Evolutionary conservation across 1,140 invertebrate species (phyloP).

Genomic region (Lepidurus apus): DNA sequence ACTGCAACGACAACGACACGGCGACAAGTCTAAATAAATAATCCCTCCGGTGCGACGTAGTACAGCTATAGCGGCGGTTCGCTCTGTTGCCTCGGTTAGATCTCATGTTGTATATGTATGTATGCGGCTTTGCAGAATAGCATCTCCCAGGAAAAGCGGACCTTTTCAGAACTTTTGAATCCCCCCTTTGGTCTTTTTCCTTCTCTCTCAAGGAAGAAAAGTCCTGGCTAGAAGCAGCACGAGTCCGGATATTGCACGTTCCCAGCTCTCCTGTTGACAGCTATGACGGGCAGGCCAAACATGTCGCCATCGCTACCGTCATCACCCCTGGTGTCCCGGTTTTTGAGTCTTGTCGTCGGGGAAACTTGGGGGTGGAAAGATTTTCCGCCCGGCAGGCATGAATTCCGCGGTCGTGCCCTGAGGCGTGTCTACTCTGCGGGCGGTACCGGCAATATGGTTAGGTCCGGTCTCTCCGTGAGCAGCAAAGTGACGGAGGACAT

Average conservation of each 20-base stretch:
- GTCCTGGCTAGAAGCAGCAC: neutral
- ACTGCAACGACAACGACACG: constrained; percentile 20
- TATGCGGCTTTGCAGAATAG: constrained; percentile 6
- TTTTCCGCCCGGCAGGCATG: constrained; percentile 3
- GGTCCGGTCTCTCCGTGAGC: neutral
- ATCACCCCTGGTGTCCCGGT: neutral
- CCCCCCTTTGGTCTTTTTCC: neutral
- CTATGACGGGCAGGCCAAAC: constrained; percentile 17
- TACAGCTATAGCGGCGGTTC: neutral
- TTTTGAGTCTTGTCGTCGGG: neutral
- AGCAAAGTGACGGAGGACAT: constrained; percentile 16
- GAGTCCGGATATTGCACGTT: constrained; percentile 21
- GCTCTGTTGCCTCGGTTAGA: neutral
- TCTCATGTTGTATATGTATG: constrained; percentile 9
- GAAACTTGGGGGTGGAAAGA: neutral
- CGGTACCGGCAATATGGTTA: constrained; percentile 5
- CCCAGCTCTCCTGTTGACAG: constrained; percentile 18
- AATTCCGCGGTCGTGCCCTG: neutral
- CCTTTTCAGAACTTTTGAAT: neutral
- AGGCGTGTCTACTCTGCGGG: neutral
- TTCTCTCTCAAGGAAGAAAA: neutral
- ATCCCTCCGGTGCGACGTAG: constrained; percentile 16
- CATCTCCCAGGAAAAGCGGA: neutral
- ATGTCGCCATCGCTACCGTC: constrained; percentile 20
- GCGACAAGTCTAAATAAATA: constrained; percentile 19